Conservation (phyloP, 2,888 invertebrate species). For the Torymus auratus region DNA sequence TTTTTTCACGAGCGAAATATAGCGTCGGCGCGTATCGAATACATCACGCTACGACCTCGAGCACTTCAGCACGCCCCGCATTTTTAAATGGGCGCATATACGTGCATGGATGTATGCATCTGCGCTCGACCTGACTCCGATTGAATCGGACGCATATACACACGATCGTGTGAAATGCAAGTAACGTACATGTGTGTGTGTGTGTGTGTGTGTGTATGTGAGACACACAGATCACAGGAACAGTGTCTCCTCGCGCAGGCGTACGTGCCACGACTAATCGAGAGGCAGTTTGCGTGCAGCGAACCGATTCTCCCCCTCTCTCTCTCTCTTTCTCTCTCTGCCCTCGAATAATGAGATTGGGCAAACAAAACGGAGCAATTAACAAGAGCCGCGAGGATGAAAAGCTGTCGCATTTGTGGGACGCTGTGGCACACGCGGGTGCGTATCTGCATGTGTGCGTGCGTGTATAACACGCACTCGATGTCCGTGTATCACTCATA, state of each 20-base stretch:
- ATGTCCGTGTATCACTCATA: too few species aligned
- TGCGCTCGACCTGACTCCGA: too few species aligned
- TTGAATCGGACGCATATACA: too few species aligned
- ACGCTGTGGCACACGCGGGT: background rate
- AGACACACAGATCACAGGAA: too few species aligned
- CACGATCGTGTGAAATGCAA: too few species aligned
- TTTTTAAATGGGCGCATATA: background rate
- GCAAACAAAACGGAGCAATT: slow-evolving; percentile 66
- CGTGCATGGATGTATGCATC: background rate
- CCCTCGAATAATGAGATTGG: slow-evolving; percentile 43
- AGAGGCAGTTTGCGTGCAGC: background rate
- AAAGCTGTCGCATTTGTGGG: background rate
- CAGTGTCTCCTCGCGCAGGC: background rate
- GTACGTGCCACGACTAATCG: slow-evolving; percentile 6
- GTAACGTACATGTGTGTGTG: too few species aligned
- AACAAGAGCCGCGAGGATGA: slow-evolving; percentile 55
- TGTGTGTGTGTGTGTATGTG: too few species aligned
- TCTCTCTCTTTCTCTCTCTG: too few species aligned
- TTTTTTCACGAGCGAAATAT: slow-evolving; percentile 19
- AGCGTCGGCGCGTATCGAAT: background rate
- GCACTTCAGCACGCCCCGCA: background rate
- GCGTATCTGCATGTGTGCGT: background rate
- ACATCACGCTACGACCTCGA: background rate
- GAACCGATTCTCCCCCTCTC: background rate
- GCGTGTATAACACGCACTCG: too few species aligned